A percentile compares a stretch with the other conserved stretches of the same genome.
Evolutionary conservation across 2,797 vertebrate species (phyloP).

Genomic region (Numenius phaeopus): DNA sequence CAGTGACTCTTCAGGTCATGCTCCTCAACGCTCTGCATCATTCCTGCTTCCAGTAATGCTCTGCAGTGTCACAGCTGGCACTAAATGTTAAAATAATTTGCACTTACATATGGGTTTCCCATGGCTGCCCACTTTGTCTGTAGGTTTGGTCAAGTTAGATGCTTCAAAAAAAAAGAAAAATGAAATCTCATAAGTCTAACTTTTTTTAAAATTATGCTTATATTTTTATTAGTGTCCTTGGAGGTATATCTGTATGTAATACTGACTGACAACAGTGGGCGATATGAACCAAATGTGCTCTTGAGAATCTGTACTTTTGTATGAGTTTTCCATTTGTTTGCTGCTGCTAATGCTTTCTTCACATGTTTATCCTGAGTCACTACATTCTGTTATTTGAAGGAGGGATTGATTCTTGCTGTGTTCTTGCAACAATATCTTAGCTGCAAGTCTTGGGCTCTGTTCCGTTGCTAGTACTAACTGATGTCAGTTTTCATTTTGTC

Average conservation of each 20-base stretch:
- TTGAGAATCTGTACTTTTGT: background rate
- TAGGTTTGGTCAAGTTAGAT: background rate
- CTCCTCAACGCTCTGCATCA: background rate
- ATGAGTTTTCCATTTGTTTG: background rate
- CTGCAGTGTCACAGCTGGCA: background rate
- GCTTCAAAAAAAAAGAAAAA: background rate
- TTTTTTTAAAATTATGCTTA: accelerated
- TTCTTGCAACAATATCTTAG: background rate
- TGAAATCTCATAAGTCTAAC: background rate
- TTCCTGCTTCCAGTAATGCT: background rate
- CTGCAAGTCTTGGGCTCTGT: background rate
- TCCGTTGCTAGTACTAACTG: background rate
- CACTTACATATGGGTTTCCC: background rate
- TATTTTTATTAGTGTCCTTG: background rate
- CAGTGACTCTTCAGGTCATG: background rate
- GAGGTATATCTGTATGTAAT: background rate
- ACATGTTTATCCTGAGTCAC: background rate
- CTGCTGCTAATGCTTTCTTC: background rate
- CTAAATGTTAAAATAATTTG: background rate
- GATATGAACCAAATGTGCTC: background rate
- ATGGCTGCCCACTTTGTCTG: background rate
- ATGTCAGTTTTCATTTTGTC: slow-evolving; percentile 28
- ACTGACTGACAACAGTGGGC: background rate
- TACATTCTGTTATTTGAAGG: background rate
- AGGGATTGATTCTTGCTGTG: background rate